phyloP scores from a whole-genome alignment of 1,140 invertebrate genomes.

The Dufourea novaeangliae region DNA sequence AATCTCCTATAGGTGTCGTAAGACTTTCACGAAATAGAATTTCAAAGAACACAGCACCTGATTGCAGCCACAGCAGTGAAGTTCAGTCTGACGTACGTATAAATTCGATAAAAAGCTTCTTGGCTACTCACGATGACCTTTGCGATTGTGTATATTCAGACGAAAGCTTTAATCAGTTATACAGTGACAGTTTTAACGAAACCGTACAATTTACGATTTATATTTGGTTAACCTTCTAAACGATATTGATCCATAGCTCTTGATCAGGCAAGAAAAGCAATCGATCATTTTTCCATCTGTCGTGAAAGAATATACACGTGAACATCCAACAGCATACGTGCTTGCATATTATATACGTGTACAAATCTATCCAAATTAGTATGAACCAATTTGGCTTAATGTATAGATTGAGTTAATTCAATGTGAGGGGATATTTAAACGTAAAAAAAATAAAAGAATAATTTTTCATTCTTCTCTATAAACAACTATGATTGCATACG shows the following conservation, averaged over 20 bases:
- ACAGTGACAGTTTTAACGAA: slow-evolving; percentile 23
- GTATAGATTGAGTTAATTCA: neutral
- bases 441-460: neutral
- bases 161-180: slow-evolving; percentile 42
- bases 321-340: neutral
- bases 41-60: neutral
- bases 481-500: slow-evolving; percentile 46
- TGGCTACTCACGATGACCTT: slow-evolving; percentile 34
- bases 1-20: neutral
- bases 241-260: slow-evolving; percentile 5
- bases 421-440: neutral
- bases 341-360: neutral
- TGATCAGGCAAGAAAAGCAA: too few relatives aligned
- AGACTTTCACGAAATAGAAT: slow-evolving; percentile 4
- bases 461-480: neutral
- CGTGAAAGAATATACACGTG: neutral
- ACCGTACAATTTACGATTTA: neutral
- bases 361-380: neutral
- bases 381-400: neutral
- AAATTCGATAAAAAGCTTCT: slow-evolving; percentile 28
- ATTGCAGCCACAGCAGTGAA: neutral
- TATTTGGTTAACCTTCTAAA: neutral
- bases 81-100: neutral
- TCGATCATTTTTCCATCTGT: neutral
- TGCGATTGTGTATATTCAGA: slow-evolving; percentile 7